Conservation (phyloP, 2,113 vertebrate genomes). For the Myiozetetes cayanensis region DNA sequence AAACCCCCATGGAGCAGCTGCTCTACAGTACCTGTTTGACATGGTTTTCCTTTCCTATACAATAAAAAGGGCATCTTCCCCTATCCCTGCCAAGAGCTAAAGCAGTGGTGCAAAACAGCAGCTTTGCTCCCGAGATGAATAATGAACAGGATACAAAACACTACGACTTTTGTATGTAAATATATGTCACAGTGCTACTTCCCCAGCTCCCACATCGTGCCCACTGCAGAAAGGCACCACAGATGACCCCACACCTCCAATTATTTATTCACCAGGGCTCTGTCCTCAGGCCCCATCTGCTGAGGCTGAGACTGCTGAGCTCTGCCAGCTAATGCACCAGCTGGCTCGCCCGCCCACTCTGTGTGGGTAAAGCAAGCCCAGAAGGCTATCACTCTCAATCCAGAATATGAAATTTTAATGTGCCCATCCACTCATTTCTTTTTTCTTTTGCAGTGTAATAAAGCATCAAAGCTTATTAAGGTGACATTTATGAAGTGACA, state of each 20-base stretch:
- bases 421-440: neutral
- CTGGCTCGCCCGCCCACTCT: neutral
- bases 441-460: neutral
- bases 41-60: neutral
- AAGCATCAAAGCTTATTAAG: neutral
- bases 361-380: neutral
- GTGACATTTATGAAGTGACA: neutral
- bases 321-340: neutral
- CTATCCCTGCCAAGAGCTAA: neutral
- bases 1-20: neutral
- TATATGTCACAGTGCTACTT: neutral
- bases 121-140: neutral
- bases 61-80: neutral
- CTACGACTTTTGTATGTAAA: neutral
- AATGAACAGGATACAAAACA: neutral
- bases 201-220: neutral
- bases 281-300: neutral
- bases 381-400: neutral
- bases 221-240: neutral
- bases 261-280: neutral
- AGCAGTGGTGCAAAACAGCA: neutral
- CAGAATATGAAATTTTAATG: constrained; percentile 20
- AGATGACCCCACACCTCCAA: neutral
- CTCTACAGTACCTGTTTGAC: neutral
- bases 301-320: neutral